A percentile compares a stretch with the other conserved stretches of the same genome.
phyloP scores from a whole-genome alignment of 2,797 vertebrate genomes.

The Petrocephalus sullivani region DNA sequence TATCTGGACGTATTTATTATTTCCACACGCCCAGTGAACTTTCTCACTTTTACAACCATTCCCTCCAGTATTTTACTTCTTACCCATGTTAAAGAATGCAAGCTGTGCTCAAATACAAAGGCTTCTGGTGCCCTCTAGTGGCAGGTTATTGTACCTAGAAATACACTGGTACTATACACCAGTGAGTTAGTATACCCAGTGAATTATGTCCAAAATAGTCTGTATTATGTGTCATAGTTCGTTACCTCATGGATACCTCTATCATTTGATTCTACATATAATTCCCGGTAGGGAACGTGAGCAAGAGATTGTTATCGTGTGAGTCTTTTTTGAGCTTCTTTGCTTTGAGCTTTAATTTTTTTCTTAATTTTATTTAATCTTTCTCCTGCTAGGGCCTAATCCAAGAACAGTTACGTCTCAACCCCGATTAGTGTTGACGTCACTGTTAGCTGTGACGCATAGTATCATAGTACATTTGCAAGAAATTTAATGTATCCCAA shows the following conservation, averaged over 20 bases:
- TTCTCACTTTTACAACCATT: background rate
- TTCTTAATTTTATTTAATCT: background rate
- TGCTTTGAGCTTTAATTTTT: background rate
- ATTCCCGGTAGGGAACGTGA: background rate
- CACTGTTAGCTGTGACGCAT: background rate
- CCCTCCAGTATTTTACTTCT: background rate
- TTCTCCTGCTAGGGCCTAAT: background rate
- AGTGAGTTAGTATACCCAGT: background rate
- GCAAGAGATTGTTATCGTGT: background rate
- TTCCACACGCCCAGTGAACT: background rate
- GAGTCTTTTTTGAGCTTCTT: background rate
- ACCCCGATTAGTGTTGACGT: background rate
- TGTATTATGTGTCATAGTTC: background rate
- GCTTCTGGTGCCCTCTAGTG: conserved; percentile 40
- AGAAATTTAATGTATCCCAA: conserved; percentile 29
- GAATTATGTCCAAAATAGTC: background rate
- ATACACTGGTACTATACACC: background rate
- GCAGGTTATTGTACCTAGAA: background rate
- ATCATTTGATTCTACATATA: conserved; percentile 11
- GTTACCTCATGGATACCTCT: background rate
- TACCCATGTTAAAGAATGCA: background rate
- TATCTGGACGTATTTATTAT: background rate
- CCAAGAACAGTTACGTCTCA: background rate
- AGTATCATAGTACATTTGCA: background rate
- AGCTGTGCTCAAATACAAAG: background rate